phyloP scores from a whole-genome alignment of 2,113 vertebrate species.

The Zosterops borbonicus region DNA sequence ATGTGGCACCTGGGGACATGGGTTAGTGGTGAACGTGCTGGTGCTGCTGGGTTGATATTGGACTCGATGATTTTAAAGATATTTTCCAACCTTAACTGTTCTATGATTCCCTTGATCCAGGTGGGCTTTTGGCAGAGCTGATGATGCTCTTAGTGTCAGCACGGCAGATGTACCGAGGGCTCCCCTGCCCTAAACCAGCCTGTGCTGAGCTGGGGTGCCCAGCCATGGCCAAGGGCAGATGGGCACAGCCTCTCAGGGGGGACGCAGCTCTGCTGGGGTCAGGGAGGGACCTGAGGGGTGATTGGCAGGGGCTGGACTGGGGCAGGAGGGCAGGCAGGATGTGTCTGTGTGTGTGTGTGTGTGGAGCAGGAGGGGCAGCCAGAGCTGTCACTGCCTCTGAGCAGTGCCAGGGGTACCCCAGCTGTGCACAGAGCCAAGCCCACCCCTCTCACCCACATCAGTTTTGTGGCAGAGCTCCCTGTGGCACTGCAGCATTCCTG shows the following conservation, averaged over 20 bases:
- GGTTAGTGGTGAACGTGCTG: neutral
- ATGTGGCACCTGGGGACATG: neutral
- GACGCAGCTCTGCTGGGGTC: neutral
- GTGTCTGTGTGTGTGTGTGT: neutral
- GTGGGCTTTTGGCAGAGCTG: neutral
- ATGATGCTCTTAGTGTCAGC: rapidly evolving
- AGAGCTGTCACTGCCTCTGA: neutral
- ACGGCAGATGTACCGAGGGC: neutral
- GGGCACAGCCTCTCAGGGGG: neutral
- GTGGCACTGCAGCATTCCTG: rapidly evolving
- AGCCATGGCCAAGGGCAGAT: neutral
- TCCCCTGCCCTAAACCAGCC: neutral
- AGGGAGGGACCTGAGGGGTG: neutral
- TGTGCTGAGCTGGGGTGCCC: neutral
- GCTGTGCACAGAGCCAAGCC: neutral
- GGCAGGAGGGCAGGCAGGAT: neutral
- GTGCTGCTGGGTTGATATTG: neutral
- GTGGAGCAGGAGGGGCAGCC: neutral
- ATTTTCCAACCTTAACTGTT: neutral
- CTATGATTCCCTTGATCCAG: rapidly evolving
- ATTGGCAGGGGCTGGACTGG: neutral
- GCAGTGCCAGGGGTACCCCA: neutral
- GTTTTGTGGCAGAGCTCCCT: neutral
- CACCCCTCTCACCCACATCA: rapidly evolving
- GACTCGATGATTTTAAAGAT: neutral